Percentiles rank a stretch among this genome's conserved stretches.
Conservation (phyloP, 2,888 invertebrate species). For the Ischnura elegans region DNA sequence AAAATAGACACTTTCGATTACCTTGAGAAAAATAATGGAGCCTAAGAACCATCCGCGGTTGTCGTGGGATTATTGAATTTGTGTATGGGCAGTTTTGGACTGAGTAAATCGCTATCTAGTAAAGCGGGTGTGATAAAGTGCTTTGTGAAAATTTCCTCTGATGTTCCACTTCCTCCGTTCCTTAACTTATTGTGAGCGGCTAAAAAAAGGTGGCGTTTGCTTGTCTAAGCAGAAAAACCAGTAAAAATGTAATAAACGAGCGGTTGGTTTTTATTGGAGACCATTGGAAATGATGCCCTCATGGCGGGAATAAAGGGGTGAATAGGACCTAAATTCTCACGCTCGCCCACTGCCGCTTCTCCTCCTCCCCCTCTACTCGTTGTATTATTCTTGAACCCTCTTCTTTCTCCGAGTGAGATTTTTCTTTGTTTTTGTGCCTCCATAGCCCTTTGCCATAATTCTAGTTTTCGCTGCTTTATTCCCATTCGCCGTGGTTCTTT, state of each 20-base stretch:
- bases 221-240: not conserved
- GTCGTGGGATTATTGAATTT: not conserved
- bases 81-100: not conserved
- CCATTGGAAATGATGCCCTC: slow-evolving; percentile 7
- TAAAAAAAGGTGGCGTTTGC: not conserved
- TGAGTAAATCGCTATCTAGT: not conserved
- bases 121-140: not conserved
- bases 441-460: not conserved
- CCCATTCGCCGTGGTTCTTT: not conserved
- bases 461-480: not conserved
- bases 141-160: not conserved
- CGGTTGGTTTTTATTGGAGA: slow-evolving; percentile 6
- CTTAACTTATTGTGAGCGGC: not conserved
- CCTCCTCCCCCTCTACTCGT: too few relatives aligned
- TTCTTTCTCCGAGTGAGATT: not conserved
- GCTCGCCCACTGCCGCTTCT: not conserved
- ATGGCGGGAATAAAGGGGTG: not conserved
- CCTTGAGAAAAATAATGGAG: too few relatives aligned
- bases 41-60: too few relatives aligned
- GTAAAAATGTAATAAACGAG: slow-evolving; percentile 23
- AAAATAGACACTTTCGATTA: too few relatives aligned
- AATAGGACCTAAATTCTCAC: not conserved
- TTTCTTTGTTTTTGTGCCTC: not conserved
- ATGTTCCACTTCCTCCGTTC: not conserved
- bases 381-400: not conserved